Evolutionary conservation across 2,888 invertebrate species (phyloP), one percentile per base, ranked within the genome.

Genomic region (Dione juno): DNA sequence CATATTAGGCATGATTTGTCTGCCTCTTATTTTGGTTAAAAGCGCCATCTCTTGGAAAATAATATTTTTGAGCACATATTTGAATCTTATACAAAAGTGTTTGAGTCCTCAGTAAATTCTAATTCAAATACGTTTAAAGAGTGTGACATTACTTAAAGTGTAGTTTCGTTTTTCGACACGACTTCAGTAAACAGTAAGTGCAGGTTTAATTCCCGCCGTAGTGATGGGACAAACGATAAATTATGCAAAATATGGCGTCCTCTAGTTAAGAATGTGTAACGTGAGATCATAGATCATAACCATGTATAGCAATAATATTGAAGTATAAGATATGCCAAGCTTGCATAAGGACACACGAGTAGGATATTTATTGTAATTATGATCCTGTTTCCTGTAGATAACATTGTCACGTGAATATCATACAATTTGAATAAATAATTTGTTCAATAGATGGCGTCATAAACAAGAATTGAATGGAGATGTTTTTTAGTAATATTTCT

Each of bases 251-350:
- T 45, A 61, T 61, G 61, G 61, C 43, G 28, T 28, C 28, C n/a
- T n/a, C n/a, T 61, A 61, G 43, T 61, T 45, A 16, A n/a, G 43
- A 43, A 64, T 61, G 67, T 67, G 50, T 67, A 67, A 59, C 16
- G 52, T 67, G 40, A 50, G 16, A 59, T 67, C 48, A 16, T 61
- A 61, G 5, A 41, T 28, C 28, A 28, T 59, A 50, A 59, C 50
- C 43, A 61, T 37, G 19, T 48, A 67, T 52, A 52, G 53, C 37
- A 53, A 40, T 66, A 70, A n/a, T 45, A 53, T 11, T n/a, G 10
- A 21, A 21, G 16, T 43, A 41, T 19, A n/a, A 40, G 28, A 10
- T 58, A 48, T 50, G 53, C 41, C 35, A 52, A 59, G 40, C 45
- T 50, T 45, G 41, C 11, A 10, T 19, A n/a, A 14, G 61, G 61